Evolutionary conservation across 53 echinoderm and acorn worm species (phyloP).

Genomic region (Apostichopus leukothele): DNA sequence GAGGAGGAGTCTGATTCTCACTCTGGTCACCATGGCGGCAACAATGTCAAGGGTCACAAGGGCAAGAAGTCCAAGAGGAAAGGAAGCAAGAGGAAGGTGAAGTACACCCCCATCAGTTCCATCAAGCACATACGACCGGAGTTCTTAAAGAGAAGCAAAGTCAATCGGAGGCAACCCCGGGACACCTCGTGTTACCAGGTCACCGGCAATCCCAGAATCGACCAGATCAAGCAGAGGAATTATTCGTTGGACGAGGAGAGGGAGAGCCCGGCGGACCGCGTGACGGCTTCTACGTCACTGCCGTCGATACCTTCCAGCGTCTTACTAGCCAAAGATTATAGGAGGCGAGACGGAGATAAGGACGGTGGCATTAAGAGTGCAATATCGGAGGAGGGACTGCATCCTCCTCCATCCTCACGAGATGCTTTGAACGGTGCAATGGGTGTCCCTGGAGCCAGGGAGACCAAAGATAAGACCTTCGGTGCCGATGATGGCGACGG

Average conservation of each 20-base stretch:
- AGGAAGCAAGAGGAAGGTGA: constrained; percentile 22
- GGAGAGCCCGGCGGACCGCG: neutral
- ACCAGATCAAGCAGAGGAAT: neutral
- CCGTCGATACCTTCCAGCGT: constrained; percentile 41
- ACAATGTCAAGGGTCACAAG: constrained; percentile 11
- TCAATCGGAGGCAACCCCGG: neutral
- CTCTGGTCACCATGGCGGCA: neutral
- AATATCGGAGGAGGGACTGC: constrained; percentile 30
- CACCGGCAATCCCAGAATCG: neutral
- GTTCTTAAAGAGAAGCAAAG: constrained; percentile 50
- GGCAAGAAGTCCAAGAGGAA: constrained; percentile 35
- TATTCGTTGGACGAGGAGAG: neutral
- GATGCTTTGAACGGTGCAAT: constrained; percentile 31
- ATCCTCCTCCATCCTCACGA: neutral
- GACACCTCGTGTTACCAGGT: constrained; percentile 36
- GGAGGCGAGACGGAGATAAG: neutral
- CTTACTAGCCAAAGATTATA: neutral
- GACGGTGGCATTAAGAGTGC: neutral
- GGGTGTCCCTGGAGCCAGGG: neutral
- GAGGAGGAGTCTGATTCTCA: constrained; percentile 36
- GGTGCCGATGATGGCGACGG: constrained; percentile 1
- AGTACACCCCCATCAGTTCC: constrained; percentile 48
- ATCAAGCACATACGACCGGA: constrained; percentile 70
- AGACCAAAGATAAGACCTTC: neutral
- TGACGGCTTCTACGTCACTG: constrained; percentile 19